Conservation (phyloP, 2,113 vertebrate genomes). For the Dryoscopus gambensis region DNA sequence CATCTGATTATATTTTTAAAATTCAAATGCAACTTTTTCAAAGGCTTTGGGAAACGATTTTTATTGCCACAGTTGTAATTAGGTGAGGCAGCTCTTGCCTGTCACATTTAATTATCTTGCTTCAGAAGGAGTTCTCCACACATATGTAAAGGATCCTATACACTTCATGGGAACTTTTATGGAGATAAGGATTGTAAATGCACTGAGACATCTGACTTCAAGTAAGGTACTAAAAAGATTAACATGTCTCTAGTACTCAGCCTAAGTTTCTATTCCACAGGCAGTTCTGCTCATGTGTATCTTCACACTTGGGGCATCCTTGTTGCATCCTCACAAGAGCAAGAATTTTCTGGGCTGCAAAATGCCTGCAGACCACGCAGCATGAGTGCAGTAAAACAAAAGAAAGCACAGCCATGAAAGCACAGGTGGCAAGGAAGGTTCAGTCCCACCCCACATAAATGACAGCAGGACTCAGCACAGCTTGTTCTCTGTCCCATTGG, state of each 20-base stretch:
- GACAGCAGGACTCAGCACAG: background rate
- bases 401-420: background rate
- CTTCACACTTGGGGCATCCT: background rate
- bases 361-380: background rate
- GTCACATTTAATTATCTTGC: background rate
- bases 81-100: background rate
- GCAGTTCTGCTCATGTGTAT: background rate
- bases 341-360: background rate
- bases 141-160: background rate
- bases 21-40: background rate
- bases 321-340: background rate
- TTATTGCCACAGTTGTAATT: background rate
- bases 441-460: background rate
- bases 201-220: background rate
- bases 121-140: background rate
- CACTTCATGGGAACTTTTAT: background rate
- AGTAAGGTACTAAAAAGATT: background rate
- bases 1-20: background rate
- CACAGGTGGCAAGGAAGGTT: background rate
- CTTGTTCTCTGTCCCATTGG: fast-evolving
- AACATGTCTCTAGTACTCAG: background rate
- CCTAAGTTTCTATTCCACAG: background rate
- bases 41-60: background rate
- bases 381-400: background rate
- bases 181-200: background rate